phyloP scores from a whole-genome alignment of 2,113 vertebrate species.

The Notothenia coriiceps region DNA sequence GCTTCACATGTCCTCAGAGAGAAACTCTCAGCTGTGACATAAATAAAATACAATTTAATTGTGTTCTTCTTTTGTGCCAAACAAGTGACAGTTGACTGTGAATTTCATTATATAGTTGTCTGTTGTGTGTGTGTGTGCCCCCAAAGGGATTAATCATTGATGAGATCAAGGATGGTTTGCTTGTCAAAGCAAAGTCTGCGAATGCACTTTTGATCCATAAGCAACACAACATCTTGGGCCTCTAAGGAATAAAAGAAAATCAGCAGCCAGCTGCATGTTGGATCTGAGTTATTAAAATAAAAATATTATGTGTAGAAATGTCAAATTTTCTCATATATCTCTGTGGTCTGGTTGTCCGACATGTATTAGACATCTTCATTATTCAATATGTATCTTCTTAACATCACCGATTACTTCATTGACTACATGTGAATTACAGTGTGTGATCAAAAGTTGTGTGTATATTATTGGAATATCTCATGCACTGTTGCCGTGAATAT shows the following conservation, averaged over 20 bases:
- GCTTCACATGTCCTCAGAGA: background rate
- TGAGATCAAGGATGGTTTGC: slow-evolving; percentile 16
- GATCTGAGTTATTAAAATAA: background rate
- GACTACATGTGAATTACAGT: too few relatives aligned
- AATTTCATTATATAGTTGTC: background rate
- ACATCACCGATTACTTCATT: too few relatives aligned
- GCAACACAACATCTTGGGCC: background rate
- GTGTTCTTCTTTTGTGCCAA: too few relatives aligned
- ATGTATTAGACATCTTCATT: too few relatives aligned
- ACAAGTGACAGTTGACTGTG: background rate
- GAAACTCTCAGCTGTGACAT: background rate
- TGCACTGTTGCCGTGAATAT: too few relatives aligned
- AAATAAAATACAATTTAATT: too few relatives aligned
- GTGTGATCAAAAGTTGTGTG: too few relatives aligned
- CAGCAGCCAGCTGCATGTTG: background rate
- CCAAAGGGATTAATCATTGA: background rate
- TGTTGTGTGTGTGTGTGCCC: background rate
- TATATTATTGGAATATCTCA: too few relatives aligned
- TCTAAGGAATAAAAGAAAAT: background rate
- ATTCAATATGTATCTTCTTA: too few relatives aligned
- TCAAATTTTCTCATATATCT: background rate
- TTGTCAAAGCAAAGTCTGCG: background rate
- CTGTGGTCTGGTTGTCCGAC: too few relatives aligned
- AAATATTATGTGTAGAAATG: background rate
- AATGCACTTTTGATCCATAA: slow-evolving; percentile 11